These are phyloP conservation scores for Anas bahamensis DNA, from an alignment of 2,797 vertebrate genomes.

Conservation along the genomic window DNA sequence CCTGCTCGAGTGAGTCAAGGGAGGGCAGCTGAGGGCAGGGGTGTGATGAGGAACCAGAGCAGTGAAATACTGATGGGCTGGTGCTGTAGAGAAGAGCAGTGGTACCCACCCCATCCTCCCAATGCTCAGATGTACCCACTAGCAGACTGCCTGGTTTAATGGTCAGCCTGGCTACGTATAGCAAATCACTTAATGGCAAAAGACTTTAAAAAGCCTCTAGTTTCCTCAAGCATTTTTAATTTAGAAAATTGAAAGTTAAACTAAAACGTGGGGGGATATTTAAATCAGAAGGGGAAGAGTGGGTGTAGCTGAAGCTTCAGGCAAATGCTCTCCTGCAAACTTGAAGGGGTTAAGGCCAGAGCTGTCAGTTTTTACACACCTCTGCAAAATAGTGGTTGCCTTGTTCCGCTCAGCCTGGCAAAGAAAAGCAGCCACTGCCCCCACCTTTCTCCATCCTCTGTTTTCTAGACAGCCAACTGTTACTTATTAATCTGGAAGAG, in stretches of 20 bases:
- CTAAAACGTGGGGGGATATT: rapidly evolving
- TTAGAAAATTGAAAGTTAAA: not conserved
- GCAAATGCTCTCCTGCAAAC: not conserved
- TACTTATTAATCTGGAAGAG: not conserved
- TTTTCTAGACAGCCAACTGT: not conserved
- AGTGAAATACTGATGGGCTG: not conserved
- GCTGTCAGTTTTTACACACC: not conserved
- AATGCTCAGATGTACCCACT: not conserved
- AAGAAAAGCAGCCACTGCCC: not conserved
- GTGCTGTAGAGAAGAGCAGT: rapidly evolving
- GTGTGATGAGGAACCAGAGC: not conserved
- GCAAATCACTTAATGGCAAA: not conserved
- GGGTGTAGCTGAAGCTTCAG: not conserved
- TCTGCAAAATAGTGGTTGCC: not conserved
- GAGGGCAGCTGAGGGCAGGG: slow-evolving; percentile 32
- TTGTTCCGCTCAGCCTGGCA: not conserved
- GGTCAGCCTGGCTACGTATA: not conserved
- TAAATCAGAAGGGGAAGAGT: not conserved
- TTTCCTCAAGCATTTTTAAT: not conserved
- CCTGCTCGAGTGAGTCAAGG: not conserved
- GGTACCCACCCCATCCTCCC: rapidly evolving
- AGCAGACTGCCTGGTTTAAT: rapidly evolving
- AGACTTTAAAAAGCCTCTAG: not conserved
- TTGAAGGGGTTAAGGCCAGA: not conserved
- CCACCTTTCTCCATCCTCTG: not conserved